A percentile compares a stretch with the other conserved stretches of the same genome.
phyloP scores from a whole-genome alignment of 2,113 vertebrate genomes.

The Chaenogobius annularis region DNA sequence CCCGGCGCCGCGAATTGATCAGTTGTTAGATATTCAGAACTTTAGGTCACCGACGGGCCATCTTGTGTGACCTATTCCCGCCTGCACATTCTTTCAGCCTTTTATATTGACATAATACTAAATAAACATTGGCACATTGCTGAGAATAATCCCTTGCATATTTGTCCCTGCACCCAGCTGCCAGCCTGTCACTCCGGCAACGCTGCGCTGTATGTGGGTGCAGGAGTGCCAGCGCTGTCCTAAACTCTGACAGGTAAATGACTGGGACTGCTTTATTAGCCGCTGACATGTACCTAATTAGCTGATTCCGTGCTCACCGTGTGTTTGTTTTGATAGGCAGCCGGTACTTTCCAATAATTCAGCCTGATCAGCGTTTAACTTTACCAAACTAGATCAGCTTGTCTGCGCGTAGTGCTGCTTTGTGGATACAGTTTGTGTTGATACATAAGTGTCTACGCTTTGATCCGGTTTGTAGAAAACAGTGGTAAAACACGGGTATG shows the following conservation, averaged over 20 bases:
- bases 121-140: conserved; percentile 40
- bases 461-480: background rate
- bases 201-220: conserved; percentile 18
- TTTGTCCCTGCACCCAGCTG: conserved; percentile 49
- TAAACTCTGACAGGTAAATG: conserved; percentile 56
- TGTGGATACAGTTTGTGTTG: too few relatives aligned
- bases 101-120: conserved; percentile 17
- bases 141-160: conserved; percentile 34
- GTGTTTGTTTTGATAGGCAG: conserved; percentile 25
- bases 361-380: conserved; percentile 37
- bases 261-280: conserved; percentile 29
- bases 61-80: background rate
- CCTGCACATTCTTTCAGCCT: background rate
- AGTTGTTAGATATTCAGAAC: background rate
- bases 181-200: conserved; percentile 42
- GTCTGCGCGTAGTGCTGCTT: background rate
- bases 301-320: conserved; percentile 28
- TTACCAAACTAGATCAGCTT: conserved; percentile 6
- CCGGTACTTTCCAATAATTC: conserved; percentile 20
- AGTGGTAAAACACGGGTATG: too few relatives aligned
- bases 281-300: conserved; percentile 47
- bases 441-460: too few relatives aligned
- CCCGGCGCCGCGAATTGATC: too few relatives aligned
- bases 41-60: background rate
- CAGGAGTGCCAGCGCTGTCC: conserved; percentile 17